Conservation (phyloP, 2,888 invertebrate species). For the Microplitis deprimator region DNA sequence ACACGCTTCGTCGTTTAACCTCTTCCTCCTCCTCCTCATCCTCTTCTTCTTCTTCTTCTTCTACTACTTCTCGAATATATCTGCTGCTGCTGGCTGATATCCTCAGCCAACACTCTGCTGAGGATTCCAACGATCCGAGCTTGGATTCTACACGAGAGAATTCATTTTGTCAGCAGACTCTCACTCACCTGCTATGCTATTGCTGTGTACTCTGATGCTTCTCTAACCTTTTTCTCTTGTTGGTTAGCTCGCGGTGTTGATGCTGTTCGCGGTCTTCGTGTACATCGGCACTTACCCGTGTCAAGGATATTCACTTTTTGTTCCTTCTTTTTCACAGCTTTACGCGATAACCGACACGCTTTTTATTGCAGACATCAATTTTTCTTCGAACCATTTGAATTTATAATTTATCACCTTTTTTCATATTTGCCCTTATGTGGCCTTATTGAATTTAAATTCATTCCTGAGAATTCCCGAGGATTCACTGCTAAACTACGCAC, state of each 20-base stretch:
- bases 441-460: not conserved
- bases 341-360: not conserved
- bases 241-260: slow-evolving; percentile 65
- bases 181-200: slow-evolving; percentile 14
- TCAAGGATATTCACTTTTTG: not conserved
- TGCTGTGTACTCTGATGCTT: slow-evolving; percentile 46
- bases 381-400: not conserved
- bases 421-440: not conserved
- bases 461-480: not conserved
- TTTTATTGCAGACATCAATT: not conserved
- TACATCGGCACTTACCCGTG: not conserved
- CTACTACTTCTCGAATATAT: not conserved
- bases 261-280: slow-evolving; percentile 59
- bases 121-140: not conserved
- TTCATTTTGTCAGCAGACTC: not conserved
- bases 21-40: slow-evolving; percentile 50
- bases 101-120: not conserved
- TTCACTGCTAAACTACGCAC: not conserved
- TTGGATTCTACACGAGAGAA: not conserved
- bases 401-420: not conserved
- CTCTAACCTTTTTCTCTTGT: slow-evolving; percentile 70
- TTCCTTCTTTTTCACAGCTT: not conserved
- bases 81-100: not conserved
- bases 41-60: not conserved
- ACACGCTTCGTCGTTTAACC: slow-evolving; percentile 70